Base-by-base conservation (phyloP, 2,113 vertebrate genomes). In the Fregetta grallaria region DNA sequence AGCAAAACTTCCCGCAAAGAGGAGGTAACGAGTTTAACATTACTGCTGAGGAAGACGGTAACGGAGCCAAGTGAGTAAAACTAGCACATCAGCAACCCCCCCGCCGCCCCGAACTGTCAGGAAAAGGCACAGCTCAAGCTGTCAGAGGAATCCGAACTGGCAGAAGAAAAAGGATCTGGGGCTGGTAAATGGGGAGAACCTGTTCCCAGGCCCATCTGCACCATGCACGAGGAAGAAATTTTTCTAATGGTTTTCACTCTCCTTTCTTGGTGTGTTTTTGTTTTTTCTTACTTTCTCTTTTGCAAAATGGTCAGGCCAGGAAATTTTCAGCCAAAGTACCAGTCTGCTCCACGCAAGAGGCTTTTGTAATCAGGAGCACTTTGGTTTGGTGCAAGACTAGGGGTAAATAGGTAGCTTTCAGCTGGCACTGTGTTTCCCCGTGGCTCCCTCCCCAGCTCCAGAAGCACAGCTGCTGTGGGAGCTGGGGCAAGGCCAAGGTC, bases 1-100 rank as follows among this genome's bases (percentile, higher is more conserved):
- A 92, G 84, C 80, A 88, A 92, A 94, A 87, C 66, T 95, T 91
- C 44, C 91, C 50, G 4, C 84, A 95, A 94, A 95, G 77, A 78
- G 42, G 84, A 94, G 74, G 76, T 65, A 96, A 89, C 27, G 53
- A 92, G 80, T 92, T 96, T 94, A 91, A 58, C 87, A 76, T 92
- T 82, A 81, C 91, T 97, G 86, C 83, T 94, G 83, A 96, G 83
- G 79, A 95, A 73, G 68, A 89, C 0, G 0, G 84, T 78, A 85
- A 72, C 0, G 0, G 77, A 92, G 89, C 89, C 94, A 96, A 92
- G 71, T 6, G 4, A 87, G 63, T 63, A 77, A 92, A 92, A 77
- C 32, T 7, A 94, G 83, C 40, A 70, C 75, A 91, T 59, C 82
- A 81, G 61, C 77, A 94, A 36, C 23, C 8, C 34, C 52, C 14